These are phyloP conservation scores for Dioctria rufipes DNA, from an alignment of 2,888 invertebrate species.

Conservation along the genomic window DNA sequence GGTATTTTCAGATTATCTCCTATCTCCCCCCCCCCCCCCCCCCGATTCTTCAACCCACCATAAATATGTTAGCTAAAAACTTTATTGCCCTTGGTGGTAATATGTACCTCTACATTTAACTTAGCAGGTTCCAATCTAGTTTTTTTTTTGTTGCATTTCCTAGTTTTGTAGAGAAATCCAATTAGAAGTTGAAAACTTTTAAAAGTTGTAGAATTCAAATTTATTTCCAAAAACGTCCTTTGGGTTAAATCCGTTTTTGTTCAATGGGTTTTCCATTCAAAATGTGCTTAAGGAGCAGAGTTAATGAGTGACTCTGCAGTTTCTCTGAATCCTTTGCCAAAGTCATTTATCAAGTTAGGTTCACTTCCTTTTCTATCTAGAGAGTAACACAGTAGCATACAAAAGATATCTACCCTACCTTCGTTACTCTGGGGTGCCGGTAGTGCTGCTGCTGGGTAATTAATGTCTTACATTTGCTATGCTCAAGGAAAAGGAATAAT, in stretches of 20 bases:
- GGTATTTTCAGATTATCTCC: no score
- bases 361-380: not conserved
- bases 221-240: not conserved
- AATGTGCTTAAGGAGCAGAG: conserved; percentile 22
- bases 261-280: not conserved
- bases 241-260: not conserved
- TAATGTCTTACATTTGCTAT: conserved; percentile 21
- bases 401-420: conserved; percentile 9
- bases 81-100: no score
- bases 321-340: conserved; percentile 4
- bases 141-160: not conserved
- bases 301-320: conserved; percentile 22
- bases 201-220: not conserved
- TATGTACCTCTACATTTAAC: no score
- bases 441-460: not conserved
- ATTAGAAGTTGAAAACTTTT: not conserved
- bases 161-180: not conserved
- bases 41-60: no score
- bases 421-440: not conserved
- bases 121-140: no score
- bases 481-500: conserved; percentile 17
- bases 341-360: conserved; percentile 22
- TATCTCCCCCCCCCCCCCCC: no score
- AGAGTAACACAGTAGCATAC: not conserved
- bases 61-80: no score